Evolutionary conservation across 2,113 vertebrate genomes (phyloP), one percentile per base, ranked within the genome.

Genomic region (Vulpes ferrilata): DNA sequence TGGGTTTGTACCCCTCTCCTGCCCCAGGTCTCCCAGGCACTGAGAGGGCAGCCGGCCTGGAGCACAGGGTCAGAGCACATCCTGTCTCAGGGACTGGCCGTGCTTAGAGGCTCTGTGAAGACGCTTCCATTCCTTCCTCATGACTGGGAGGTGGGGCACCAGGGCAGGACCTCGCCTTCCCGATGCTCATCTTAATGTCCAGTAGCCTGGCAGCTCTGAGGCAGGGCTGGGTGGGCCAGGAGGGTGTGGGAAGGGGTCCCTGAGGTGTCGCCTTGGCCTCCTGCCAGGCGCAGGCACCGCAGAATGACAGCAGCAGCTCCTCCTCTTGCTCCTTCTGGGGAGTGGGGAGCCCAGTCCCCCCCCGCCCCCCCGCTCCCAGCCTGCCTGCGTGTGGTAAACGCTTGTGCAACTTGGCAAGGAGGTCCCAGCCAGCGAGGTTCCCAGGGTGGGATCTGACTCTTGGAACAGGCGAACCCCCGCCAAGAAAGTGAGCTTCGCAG

Each of bases 381-480:
- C 91, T 98, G 97, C 95, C 97, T 99, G 98, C 94, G 90, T 98
- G 98, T 98, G 98, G 98, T 98, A 98, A 98, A 97, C 57, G 95
- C 98, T 98, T 98, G 98, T 98, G 98, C 98, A 62, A 98, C 96
- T 85, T 98, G 98, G 98, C 98, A 98, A 98, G 96, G 64, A 73
- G 93, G 98, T 88, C 98, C 88, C 93, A 96, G 96, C 89, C 97
- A 97, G 98, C 62, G 87, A 98, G 92, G 96, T 98, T 98, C 98
- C 98, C 98, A 93, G 97, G 98, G 98, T 97, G 98, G 98, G 98
- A 98, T 98, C 98, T 98, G 98, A 98, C 97, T 97, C 98, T 98
- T 97, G 97, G 98, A 98, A 98, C 94, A 98, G 98, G 98, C 92
- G 98, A 98, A 96, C 96, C 97, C 98, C 98, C 64, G 89, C 98